Evolutionary conservation across 2,113 vertebrate genomes (phyloP), one percentile per base, ranked within the genome.

Genomic region (Microcebus ravelobensis): DNA sequence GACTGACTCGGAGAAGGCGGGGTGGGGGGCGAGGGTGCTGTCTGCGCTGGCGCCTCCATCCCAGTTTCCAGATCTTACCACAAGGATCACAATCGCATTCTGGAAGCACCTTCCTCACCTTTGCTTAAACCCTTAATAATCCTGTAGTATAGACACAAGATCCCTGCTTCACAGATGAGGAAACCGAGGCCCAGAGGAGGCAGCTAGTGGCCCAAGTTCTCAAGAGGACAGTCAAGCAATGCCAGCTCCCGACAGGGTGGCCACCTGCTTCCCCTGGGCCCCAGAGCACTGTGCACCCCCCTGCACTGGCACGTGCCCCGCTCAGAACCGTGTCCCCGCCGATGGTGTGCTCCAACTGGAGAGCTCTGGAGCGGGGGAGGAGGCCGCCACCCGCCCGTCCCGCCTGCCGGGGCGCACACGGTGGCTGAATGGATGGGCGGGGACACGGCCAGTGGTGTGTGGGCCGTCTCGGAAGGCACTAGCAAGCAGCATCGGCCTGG

Each of bases 1-100:
- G 36, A 7, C 4, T 6, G 0, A 3, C 1, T 27, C 0, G 34
- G 68, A 36, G 52, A 8, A 0, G 11, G 31, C 31, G 1, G n/a
- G 29, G 52, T 0, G 0, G 20, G 20, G 52, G 52, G 50, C 50
- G 57, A 36, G 12, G 52, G 6, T 42, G 45, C 9, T 5, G 4
- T 14, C 63, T 20, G 11, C 8, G 1, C 52, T 11, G 1, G 59
- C 0, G 31, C 92, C 85, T 42, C 48, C 50, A 23, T 5, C 20
- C 25, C 4, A 0, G 13, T 3, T 29, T 39, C 42, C 34, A 48
- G 34, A 52, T 8, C 65, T 55, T 12, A 25, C 73, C 18, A 67
- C n/a, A 34, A n/a, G 3, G 39, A 68, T 45, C 65, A 27, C 9
- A 34, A 3, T 3, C 50, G 68, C 68, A 23, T 3, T 0, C 55